Evolutionary conservation across 2,888 invertebrate species (phyloP).

Genomic region (Syritta pipiens): DNA sequence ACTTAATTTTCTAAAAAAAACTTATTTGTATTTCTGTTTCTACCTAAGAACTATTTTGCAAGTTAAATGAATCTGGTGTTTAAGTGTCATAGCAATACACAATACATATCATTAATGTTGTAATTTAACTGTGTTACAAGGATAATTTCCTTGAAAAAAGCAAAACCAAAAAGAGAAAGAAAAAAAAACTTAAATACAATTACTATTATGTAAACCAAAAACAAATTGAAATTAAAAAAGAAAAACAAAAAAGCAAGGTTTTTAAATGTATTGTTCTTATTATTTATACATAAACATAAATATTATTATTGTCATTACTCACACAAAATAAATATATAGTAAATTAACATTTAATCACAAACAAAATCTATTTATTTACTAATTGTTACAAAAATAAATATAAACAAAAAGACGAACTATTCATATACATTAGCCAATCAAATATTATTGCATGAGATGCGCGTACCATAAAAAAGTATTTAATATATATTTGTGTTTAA

Average conservation of each 20-base stretch:
- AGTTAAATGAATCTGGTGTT: slow-evolving; percentile 72
- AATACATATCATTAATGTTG: slow-evolving; percentile 80
- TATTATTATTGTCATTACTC: slow-evolving; percentile 40
- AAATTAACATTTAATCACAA: slow-evolving; percentile 34
- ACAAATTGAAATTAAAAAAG: slow-evolving; percentile 25
- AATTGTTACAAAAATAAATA: slow-evolving; percentile 25
- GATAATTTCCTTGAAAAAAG: slow-evolving; percentile 65
- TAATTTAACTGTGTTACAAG: slow-evolving; percentile 77
- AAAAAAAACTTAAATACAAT: slow-evolving; percentile 43
- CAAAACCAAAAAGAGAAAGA: slow-evolving; percentile 45
- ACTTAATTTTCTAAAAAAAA: too few relatives aligned
- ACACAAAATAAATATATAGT: slow-evolving; percentile 29
- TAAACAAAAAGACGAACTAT: slow-evolving; percentile 20
- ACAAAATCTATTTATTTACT: slow-evolving; percentile 57
- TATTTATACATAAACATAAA: slow-evolving; percentile 52
- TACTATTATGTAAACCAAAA: slow-evolving; percentile 44
- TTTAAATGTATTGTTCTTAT: slow-evolving; percentile 72
- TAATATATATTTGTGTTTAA: slow-evolving; percentile 41
- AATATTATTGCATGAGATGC: slow-evolving; percentile 51
- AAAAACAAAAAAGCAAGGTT: slow-evolving; percentile 67
- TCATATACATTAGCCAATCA: slow-evolving; percentile 52
- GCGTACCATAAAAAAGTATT: slow-evolving; percentile 40
- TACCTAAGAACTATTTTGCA: too few relatives aligned
- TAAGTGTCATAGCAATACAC: slow-evolving; percentile 79
- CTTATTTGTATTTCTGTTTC: too few relatives aligned